Conservation (phyloP, 2,797 vertebrate genomes). For the Rhabdophis nuchalis region DNA sequence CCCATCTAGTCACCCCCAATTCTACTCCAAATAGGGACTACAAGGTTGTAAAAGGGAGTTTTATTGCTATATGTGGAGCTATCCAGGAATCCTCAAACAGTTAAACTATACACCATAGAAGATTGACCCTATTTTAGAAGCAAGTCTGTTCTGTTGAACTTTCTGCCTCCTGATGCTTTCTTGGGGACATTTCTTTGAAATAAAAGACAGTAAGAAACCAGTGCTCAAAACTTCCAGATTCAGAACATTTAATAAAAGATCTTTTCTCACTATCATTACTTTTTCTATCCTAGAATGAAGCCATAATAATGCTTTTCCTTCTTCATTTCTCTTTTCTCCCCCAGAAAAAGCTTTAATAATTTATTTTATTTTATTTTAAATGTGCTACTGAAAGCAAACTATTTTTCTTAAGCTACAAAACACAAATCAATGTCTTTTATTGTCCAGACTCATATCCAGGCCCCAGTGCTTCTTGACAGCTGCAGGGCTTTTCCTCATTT, state of each 20-base stretch:
- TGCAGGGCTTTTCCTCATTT: neutral
- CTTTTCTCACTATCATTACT: neutral
- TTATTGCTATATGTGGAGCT: neutral
- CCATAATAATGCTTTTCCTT: neutral
- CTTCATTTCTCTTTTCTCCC: fast-evolving
- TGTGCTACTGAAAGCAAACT: neutral
- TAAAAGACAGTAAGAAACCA: neutral
- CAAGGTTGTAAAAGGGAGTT: neutral
- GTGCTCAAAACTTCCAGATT: neutral
- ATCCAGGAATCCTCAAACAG: neutral
- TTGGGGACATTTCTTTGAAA: neutral
- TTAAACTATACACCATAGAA: neutral
- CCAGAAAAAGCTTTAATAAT: constrained; percentile 23
- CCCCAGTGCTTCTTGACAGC: fast-evolving
- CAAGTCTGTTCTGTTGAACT: neutral
- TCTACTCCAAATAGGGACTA: neutral
- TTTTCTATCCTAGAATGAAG: constrained; percentile 22
- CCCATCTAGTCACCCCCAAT: neutral
- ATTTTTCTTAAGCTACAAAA: constrained; percentile 15
- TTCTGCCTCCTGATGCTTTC: neutral
- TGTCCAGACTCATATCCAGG: constrained; percentile 18
- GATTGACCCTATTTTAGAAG: neutral
- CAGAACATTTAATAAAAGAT: neutral
- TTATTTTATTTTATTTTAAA: constrained; percentile 38
- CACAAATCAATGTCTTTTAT: neutral